A percentile compares a stretch with the other conserved stretches of the same genome.
Conservation (phyloP, 2,888 invertebrate species). For the Achlya flavicornis region DNA sequence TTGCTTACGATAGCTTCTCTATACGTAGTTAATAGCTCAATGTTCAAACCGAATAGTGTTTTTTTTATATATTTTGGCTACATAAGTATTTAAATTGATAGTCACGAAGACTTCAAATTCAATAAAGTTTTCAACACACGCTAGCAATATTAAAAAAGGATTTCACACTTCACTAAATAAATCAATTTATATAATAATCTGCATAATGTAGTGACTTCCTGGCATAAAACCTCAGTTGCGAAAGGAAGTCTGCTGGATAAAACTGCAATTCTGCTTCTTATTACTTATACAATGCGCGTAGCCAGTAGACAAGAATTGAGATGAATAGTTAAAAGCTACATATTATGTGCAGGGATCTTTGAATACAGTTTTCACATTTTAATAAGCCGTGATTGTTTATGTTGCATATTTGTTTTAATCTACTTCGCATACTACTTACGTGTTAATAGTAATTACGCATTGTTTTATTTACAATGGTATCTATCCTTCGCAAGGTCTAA, state of each 20-base stretch:
- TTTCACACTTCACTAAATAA: slow-evolving; percentile 16
- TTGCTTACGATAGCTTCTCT: too few species aligned
- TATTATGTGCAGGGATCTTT: not conserved
- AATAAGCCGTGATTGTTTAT: not conserved
- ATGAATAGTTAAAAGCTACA: not conserved
- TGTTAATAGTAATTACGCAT: slow-evolving; percentile 30
- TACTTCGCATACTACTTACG: not conserved
- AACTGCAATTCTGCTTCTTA: not conserved
- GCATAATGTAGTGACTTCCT: slow-evolving; percentile 50
- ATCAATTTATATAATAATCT: slow-evolving; percentile 40
- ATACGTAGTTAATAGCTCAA: too few species aligned
- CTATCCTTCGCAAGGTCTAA: slow-evolving; percentile 52
- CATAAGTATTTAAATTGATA: not conserved
- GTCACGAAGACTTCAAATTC: not conserved
- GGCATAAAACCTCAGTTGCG: slow-evolving; percentile 36
- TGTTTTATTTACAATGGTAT: slow-evolving; percentile 47
- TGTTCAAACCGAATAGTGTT: too few species aligned
- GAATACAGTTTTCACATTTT: not conserved
- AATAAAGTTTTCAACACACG: not conserved
- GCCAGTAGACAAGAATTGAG: not conserved
- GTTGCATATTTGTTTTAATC: slow-evolving; percentile 15
- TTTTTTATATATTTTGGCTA: too few species aligned
- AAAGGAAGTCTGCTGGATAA: slow-evolving; percentile 41
- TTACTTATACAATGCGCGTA: not conserved
- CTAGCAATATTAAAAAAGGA: not conserved